Conservation (phyloP, 2,888 invertebrate species). For the Balanococcus diminutus region DNA sequence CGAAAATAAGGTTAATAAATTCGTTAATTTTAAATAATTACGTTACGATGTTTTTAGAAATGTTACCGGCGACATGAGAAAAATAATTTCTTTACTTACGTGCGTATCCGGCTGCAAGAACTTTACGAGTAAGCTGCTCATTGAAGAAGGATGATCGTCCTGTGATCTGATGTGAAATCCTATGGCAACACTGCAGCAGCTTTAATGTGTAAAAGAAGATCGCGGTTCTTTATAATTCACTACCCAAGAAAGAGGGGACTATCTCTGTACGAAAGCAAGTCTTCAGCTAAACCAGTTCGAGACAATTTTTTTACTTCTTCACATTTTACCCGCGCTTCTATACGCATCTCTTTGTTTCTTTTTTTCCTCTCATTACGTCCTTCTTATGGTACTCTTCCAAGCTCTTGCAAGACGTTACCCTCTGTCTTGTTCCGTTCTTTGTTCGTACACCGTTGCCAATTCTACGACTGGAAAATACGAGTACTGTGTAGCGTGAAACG, state of each 20-base stretch:
- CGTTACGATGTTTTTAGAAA: background rate
- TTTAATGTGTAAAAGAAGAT: slow-evolving; percentile 13
- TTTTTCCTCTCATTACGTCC: slow-evolving; percentile 44
- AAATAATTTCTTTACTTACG: background rate
- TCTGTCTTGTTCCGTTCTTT: slow-evolving; percentile 47
- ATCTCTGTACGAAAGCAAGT: slow-evolving; percentile 44
- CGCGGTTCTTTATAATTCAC: slow-evolving; percentile 39
- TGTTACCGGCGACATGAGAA: background rate
- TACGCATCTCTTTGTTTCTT: slow-evolving; percentile 33
- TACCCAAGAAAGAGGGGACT: slow-evolving; percentile 27
- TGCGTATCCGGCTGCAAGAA: background rate
- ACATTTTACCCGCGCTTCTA: slow-evolving; percentile 46
- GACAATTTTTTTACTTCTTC: slow-evolving; percentile 7
- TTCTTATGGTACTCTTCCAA: slow-evolving; percentile 32
- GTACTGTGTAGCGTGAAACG: slow-evolving; percentile 8
- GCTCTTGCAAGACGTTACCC: slow-evolving; percentile 44
- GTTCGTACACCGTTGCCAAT: slow-evolving; percentile 46
- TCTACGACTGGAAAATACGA: background rate
- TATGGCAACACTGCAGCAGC: background rate
- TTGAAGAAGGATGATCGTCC: background rate
- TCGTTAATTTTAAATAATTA: slow-evolving; percentile 42
- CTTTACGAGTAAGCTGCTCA: background rate
- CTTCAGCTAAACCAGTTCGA: slow-evolving; percentile 45
- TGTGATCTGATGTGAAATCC: background rate
- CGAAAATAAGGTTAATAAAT: slow-evolving; percentile 11